These are phyloP conservation scores for Excalfactoria chinensis DNA, from an alignment of 2,113 vertebrate genomes.

Conservation along the genomic window DNA sequence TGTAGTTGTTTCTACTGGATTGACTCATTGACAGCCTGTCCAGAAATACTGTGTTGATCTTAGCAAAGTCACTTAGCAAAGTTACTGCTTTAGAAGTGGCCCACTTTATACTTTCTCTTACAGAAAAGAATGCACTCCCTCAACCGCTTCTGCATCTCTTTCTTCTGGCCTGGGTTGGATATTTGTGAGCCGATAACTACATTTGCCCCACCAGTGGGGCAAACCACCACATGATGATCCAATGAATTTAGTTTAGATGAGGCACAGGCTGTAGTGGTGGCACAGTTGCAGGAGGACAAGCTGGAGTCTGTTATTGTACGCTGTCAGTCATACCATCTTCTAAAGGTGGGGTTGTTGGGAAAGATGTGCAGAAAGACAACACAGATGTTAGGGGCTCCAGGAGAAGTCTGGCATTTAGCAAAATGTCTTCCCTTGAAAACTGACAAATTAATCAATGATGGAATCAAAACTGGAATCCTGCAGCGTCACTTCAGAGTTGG, in stretches of 20 bases:
- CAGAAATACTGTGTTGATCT: not conserved
- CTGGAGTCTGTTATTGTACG: not conserved
- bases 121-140: not conserved
- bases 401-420: slow-evolving; percentile 29
- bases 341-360: not conserved
- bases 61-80: not conserved
- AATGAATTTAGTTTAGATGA: not conserved
- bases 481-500: slow-evolving; percentile 25
- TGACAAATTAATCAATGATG: slow-evolving; percentile 60
- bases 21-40: not conserved
- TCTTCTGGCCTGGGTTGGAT: not conserved
- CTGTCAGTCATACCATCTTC: not conserved
- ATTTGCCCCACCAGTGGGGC: not conserved
- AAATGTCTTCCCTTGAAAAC: slow-evolving; percentile 35
- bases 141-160: not conserved
- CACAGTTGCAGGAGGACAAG: not conserved
- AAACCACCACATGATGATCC: not conserved
- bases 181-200: not conserved
- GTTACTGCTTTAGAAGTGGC: not conserved
- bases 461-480: slow-evolving; percentile 44
- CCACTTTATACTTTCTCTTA: not conserved
- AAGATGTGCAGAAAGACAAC: not conserved
- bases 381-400: not conserved
- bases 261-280: not conserved
- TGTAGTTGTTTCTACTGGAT: not conserved